Base-by-base conservation (phyloP, 2,797 vertebrate genomes). In the Oceanodroma leucorhoa region DNA sequence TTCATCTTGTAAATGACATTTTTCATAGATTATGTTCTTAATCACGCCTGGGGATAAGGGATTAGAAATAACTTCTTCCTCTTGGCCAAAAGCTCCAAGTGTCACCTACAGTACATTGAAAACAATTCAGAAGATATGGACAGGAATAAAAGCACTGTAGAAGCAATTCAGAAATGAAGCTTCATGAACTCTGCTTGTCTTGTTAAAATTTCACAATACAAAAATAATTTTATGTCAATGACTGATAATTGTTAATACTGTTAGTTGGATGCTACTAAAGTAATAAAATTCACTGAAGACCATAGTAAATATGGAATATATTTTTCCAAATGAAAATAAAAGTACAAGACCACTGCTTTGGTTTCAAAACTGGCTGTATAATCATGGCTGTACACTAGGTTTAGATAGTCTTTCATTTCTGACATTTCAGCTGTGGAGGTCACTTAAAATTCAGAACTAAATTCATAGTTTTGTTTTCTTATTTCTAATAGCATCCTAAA, bases 11-110 rank as follows among this genome's bases (percentile, higher is more conserved):
- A 98, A 98, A 40, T 97, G 97, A 95, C 99, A 99, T 96, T 98
- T 99, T 92, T 98, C 98, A 97, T 99, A 99, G 96, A 99, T 98
- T 79, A 99, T 99, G 95, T 98, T 98, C 97, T 99, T 99, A 97
- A 99, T 99, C 93, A 99, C 99, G 64, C 97, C 98, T 2, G 99
- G 99, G 53, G 99, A 99, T 94, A 99, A 97, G 4, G 99, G 99
- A 97, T 99, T 99, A 75, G 99, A 99, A 97, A 99, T 99, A 97
- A 99, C 99, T 67, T 97, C 99, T 97, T 99, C 99, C 90, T 99
- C 99, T 9, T 99, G 99, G 32, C 99, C 99, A 79, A 99, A 99
- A 23, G 99, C 97, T 53, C 99, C 99, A 50, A 99, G 98, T n/a
- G 99, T 99, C 96, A 99, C 99, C 99, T 99, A 69, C 0, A 3